Conservation (phyloP, 2,113 vertebrate species). For the Ciconia boyciana region DNA sequence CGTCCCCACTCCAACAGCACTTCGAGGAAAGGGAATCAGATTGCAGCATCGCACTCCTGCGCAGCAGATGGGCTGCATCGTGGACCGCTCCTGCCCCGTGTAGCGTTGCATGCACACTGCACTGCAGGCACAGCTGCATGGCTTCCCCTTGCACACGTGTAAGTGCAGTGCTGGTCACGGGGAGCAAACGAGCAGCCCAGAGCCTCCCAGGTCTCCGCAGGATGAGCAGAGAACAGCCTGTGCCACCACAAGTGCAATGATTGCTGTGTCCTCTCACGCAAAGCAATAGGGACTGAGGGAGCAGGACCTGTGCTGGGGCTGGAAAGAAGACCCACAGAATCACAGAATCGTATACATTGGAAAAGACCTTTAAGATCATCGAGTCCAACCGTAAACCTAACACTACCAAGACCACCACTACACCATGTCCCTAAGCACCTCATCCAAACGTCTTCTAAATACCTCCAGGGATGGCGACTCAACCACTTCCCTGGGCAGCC, state of each 20-base stretch:
- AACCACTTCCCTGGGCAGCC: too few relatives aligned
- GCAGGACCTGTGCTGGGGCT: background rate
- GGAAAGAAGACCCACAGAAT: background rate
- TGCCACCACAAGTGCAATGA: background rate
- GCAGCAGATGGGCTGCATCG: fast-evolving
- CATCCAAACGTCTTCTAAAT: too few relatives aligned
- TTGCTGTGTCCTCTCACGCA: fast-evolving
- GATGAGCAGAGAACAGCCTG: background rate
- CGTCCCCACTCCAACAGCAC: background rate
- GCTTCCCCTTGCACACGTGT: background rate
- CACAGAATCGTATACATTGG: too few relatives aligned
- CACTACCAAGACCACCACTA: too few relatives aligned
- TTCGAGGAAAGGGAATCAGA: background rate
- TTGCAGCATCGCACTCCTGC: background rate
- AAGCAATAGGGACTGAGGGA: background rate
- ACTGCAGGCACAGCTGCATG: background rate
- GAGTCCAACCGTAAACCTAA: too few relatives aligned
- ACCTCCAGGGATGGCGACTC: too few relatives aligned
- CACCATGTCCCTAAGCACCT: too few relatives aligned
- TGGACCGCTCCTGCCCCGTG: background rate
- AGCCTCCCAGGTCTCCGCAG: background rate
- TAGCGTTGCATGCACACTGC: background rate
- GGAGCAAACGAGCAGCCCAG: background rate
- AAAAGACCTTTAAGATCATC: too few relatives aligned
- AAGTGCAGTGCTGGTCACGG: background rate